Evolutionary conservation across 2,113 vertebrate genomes (phyloP), one percentile per base, ranked within the genome.

Genomic region (Chinchilla lanigera): DNA sequence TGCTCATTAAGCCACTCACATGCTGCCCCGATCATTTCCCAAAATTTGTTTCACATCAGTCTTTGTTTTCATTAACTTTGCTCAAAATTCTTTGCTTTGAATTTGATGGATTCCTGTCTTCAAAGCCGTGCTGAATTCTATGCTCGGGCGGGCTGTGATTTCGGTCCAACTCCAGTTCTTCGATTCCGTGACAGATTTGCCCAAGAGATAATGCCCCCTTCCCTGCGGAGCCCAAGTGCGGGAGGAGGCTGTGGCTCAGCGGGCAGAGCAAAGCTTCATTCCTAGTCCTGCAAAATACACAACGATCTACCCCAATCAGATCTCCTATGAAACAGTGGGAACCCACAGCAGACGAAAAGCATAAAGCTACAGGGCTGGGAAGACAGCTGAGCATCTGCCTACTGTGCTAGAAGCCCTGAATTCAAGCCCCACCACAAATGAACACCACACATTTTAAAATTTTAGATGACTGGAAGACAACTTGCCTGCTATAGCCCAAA

Each of bases 41-140:
- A 82, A 50, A 54, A 90, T 60, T 44, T 93, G 41, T 75, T 96
- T 96, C 58, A 96, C 82, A 90, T 83, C 69, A 90, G 54, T 56
- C 71, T 77, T 92, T 90, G 60, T 28, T 95, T 97, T 91, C 56
- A 86, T 11, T n/a, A 82, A 84, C 41, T 96, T 86, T 52, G 77
- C 19, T 88, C 73, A 71, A 90, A 91, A 58, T 82, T 54, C 20
- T 75, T 81, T 88, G 58, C 20, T 75, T 81, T 88, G 58, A 88
- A 90, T 84, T 50, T 65, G 38, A 67, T 73, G 33, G 19, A n/a
- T 22, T 60, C 82, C 95, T 89, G n/a, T 88, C 92, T 90, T 90
- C 80, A 86, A 78, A 69, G 88, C 33, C 89, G n/a, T 58, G 60
- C 22, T 92, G 50, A 54, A 52, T 69, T 93, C 87, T 41, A 33